Conservation (phyloP, 2,888 invertebrate genomes). For the Aphodius granarius region DNA sequence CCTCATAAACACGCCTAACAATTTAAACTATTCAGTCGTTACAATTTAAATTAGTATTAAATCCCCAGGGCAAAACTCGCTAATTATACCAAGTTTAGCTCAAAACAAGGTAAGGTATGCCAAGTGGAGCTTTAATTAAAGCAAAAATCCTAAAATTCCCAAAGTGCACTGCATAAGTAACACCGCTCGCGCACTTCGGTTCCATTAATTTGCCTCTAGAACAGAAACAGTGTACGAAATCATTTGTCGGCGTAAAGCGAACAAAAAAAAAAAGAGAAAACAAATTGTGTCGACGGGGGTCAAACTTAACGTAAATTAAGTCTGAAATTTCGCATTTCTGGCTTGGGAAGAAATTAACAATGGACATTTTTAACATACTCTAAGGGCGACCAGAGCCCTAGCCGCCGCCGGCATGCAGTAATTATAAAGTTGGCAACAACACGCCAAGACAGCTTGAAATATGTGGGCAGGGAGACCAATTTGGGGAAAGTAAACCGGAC, state of each 20-base stretch:
- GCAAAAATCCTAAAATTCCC: background rate
- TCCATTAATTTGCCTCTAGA: background rate
- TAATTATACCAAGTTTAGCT: background rate
- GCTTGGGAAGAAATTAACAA: background rate
- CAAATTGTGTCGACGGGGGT: background rate
- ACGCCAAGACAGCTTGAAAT: background rate
- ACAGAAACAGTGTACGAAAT: background rate
- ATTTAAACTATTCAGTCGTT: background rate
- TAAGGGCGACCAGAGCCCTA: background rate
- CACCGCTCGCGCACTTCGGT: background rate
- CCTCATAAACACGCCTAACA: background rate
- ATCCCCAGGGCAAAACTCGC: background rate
- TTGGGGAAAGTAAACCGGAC: background rate
- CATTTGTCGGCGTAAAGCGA: background rate
- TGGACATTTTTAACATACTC: background rate
- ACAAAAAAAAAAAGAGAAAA: background rate
- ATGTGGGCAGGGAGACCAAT: background rate
- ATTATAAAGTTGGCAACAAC: background rate
- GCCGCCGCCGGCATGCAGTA: background rate
- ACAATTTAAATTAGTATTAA: background rate
- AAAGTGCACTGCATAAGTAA: background rate
- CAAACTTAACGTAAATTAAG: background rate
- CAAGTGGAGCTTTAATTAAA: background rate
- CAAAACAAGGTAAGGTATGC: background rate
- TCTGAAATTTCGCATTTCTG: background rate